Evolutionary conservation across 2,797 vertebrate species (phyloP), one percentile per base, ranked within the genome.

Genomic region (Catostomus latipinnis): DNA sequence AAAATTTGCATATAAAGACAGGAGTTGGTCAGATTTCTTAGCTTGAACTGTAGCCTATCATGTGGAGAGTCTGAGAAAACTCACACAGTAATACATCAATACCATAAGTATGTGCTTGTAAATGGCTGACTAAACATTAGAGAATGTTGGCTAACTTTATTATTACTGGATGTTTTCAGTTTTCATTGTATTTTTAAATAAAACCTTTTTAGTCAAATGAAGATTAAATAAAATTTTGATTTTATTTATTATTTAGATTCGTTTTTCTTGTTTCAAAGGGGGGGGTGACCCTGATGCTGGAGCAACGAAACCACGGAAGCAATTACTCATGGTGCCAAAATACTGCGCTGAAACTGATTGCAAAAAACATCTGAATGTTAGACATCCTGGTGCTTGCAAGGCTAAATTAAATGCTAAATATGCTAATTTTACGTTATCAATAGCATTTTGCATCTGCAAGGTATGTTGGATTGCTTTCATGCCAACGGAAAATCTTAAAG

Each of bases 101-200:
- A 14, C 14, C 34, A 34, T 11, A 9, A 52, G 0, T 50, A 16
- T 58, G 8, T n/a, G 62, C 34, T 22, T 62, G 6, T 43, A 62
- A 43, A 61, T 13, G 61, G n/a, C 6, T 54, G 16, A 66, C 8
- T 67, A n/a, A 6, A 16, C 12, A 52, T n/a, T 14, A 46, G 53
- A 66, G 69, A 76, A 60, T 69, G 61, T 76, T 13, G n/a, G 11
- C 74, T 45, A 66, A 57, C n/a, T 45, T 16, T 34, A 34, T 34
- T 34, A 34, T 34, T 34, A 34, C 34, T 34, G 34, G 34, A 34
- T 34, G 34, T 34, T 34, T 34, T 34, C 34, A 34, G 34, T 34
- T 34, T 34, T 34, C 34, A 34, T 34, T 34, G 34, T 34, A 34
- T 34, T 34, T 34, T 34, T 34, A 34, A 34, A 34, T 34, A 34